Evolutionary conservation across 2,888 invertebrate species (phyloP).

Genomic region (Epicampocera succincta): DNA sequence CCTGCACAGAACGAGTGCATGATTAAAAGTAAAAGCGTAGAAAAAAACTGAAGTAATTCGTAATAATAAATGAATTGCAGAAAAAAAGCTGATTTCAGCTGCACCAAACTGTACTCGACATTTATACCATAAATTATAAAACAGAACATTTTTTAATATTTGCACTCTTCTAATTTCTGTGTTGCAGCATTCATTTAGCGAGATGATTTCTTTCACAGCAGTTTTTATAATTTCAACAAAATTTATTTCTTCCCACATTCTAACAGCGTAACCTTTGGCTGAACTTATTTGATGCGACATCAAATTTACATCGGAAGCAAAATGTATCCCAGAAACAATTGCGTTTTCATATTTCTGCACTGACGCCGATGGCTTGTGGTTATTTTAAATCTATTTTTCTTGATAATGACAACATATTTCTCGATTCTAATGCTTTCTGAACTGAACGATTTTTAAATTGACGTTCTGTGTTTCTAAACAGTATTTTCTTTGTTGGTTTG

Average conservation of each 20-base stretch:
- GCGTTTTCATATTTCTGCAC: too few relatives aligned
- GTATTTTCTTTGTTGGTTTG: too few relatives aligned
- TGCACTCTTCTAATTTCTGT: constrained; percentile 8
- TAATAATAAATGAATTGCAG: constrained; percentile 6
- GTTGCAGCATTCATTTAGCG: constrained; percentile 11
- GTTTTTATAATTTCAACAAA: background rate
- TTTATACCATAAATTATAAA: constrained; percentile 57
- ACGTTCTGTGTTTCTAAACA: too few relatives aligned
- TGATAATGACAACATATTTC: too few relatives aligned
- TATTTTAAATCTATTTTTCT: too few relatives aligned
- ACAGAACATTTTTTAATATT: background rate
- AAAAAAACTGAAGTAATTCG: background rate
- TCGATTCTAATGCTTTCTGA: too few relatives aligned
- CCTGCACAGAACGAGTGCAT: background rate
- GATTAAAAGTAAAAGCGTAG: background rate
- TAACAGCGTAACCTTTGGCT: background rate
- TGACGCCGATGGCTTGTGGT: too few relatives aligned
- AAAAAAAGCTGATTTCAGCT: constrained; percentile 28
- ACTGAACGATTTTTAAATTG: too few relatives aligned
- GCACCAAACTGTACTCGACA: constrained; percentile 39
- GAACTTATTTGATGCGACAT: background rate
- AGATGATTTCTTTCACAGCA: constrained; percentile 26
- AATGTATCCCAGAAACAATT: too few relatives aligned
- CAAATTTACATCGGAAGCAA: too few relatives aligned
- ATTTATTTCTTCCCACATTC: background rate